Base-by-base conservation (phyloP, 37 sponge, comb jelly and placozoan species). In the Tethya wilhelma region DNA sequence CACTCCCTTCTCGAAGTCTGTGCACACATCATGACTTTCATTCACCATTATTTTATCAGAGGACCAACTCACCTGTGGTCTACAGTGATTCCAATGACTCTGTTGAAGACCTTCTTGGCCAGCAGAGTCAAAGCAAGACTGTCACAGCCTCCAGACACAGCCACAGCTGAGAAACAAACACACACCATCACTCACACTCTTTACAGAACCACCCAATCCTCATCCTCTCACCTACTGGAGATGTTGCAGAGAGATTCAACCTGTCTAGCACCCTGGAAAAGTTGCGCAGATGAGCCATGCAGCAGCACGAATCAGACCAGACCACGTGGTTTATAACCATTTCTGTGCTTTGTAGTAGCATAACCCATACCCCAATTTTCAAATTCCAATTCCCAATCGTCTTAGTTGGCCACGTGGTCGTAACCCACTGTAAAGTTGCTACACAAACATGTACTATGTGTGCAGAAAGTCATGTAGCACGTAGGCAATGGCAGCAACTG, bases 91-190 rank as follows among this genome's bases (percentile, higher is more conserved):
- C 59, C 92, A 5, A 74, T 32, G 9, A 91, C 84, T 25, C 63
- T 56, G 22, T 71, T 26, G 43, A 91, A 91, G 38, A 68, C 8
- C 45, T 87, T 40, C 34, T 38, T 83, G 20, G 89, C 80, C 32
- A 87, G 66, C 42, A 63, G 62, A 12, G 78, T 45, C 20, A 94
- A 81, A 1, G 94, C 90, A 20, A 87, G 29, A 37, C 94, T 94
- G 73, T 94, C 94, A 55, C 80, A 30, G 4, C 94, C 90, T 7
- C 94, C 94, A 23, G 94, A 94, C 36, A 94, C 67, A 4, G 84
- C 86, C 26, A 94, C 85, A 34, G 74, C 94, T 80, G 59, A 9
- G 53, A 49, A 14, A 49, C 14, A 19, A 19, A 49, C 14, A 49
- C 14, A 49, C n/a, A n/a, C n/a, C n/a, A n/a, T n/a, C n/a, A n/a